Conservation (phyloP, 2,113 vertebrate genomes). For the Chlorocebus sabaeus region DNA sequence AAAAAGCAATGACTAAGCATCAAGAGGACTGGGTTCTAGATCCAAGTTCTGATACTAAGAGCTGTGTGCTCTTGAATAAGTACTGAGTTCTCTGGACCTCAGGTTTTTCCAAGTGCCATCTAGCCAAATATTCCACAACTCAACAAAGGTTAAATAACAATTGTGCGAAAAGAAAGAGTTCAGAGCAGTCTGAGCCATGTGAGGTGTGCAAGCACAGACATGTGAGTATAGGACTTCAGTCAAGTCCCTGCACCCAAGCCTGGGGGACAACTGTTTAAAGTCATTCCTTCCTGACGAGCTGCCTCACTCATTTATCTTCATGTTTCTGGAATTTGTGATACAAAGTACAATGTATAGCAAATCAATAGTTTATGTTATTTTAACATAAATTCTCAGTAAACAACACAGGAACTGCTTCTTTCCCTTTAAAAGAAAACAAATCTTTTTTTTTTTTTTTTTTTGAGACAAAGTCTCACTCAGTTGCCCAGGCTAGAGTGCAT, state of each 20-base stretch:
- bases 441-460: no score
- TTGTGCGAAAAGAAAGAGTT: neutral
- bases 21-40: neutral
- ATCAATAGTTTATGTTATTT: neutral
- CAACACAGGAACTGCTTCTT: neutral
- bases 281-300: neutral
- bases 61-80: neutral
- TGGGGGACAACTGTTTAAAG: neutral
- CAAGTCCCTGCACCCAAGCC: neutral
- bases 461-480: no score
- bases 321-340: neutral
- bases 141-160: neutral
- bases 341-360: neutral
- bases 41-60: neutral
- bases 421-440: neutral
- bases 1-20: neutral
- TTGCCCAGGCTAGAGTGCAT: no score
- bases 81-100: neutral
- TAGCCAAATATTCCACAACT: neutral
- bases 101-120: neutral
- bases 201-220: neutral
- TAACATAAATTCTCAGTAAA: neutral
- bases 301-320: neutral
- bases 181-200: neutral
- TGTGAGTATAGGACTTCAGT: neutral